A percentile compares a stretch with the other conserved stretches of the same genome.
Evolutionary conservation across 2,113 vertebrate species (phyloP).

Genomic region (Guaruba guarouba): DNA sequence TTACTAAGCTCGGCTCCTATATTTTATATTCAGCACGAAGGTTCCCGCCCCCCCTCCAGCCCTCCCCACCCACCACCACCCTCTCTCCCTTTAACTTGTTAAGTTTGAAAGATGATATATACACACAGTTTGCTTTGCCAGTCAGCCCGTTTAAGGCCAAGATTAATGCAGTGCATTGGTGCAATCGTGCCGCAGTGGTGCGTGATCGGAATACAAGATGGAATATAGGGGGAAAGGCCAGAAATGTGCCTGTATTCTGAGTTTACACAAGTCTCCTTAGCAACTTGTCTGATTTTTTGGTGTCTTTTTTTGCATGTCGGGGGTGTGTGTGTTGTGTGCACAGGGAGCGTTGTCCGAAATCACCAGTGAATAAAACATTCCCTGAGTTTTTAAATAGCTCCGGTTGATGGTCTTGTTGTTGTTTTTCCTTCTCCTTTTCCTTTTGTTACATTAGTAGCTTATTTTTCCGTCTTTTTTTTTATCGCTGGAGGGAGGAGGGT

Average conservation of each 20-base stretch:
- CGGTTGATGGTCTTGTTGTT: background rate
- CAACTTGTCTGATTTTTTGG: slow-evolving; percentile 76
- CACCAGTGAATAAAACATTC: slow-evolving; percentile 35
- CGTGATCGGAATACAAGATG: slow-evolving; percentile 89
- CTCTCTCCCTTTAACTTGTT: slow-evolving; percentile 58
- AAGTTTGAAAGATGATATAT: slow-evolving; percentile 78
- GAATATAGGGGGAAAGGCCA: slow-evolving; percentile 72
- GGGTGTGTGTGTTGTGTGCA: background rate
- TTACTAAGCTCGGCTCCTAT: slow-evolving; percentile 38
- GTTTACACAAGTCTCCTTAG: slow-evolving; percentile 81
- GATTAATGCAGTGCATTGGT: slow-evolving; percentile 88
- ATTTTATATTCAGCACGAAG: slow-evolving; percentile 52
- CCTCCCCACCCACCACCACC: background rate
- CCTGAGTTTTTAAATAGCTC: slow-evolving; percentile 9
- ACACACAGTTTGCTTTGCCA: slow-evolving; percentile 74
- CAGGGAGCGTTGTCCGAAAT: slow-evolving; percentile 52
- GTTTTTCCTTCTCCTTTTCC: background rate
- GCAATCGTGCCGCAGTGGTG: slow-evolving; percentile 85
- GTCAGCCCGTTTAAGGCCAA: slow-evolving; percentile 83
- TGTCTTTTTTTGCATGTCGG: background rate
- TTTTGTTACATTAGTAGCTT: slow-evolving; percentile 29
- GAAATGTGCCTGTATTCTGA: slow-evolving; percentile 71
- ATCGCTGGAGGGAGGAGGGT: background rate
- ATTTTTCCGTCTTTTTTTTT: background rate
- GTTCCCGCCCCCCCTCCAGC: background rate